Percentiles rank a stretch among this genome's conserved stretches.
These are phyloP conservation scores for Tapirus indicus DNA, from an alignment of 2,797 vertebrate species.

Conservation along the genomic window DNA sequence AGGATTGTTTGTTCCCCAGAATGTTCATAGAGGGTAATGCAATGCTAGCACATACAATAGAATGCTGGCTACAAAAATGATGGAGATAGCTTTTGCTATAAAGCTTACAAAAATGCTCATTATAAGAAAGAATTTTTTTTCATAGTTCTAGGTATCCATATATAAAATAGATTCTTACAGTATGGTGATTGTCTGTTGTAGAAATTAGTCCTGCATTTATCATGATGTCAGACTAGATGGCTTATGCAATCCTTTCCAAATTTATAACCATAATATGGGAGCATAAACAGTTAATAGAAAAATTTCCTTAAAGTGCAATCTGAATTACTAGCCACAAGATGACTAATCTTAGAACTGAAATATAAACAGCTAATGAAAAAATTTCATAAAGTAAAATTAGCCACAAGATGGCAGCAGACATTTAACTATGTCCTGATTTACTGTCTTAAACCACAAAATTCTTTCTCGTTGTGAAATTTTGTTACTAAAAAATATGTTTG, in stretches of 20 bases:
- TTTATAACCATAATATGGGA: constrained; percentile 5
- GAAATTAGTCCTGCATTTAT: constrained; percentile 10
- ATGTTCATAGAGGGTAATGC: neutral
- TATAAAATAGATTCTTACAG: constrained; percentile 15
- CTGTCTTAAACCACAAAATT: neutral
- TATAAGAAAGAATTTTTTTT: neutral
- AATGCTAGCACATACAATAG: neutral
- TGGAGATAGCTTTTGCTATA: neutral
- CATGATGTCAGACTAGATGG: neutral
- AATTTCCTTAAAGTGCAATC: neutral
- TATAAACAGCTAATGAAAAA: constrained; percentile 28
- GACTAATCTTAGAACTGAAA: constrained; percentile 27
- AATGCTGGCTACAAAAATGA: constrained; percentile 5
- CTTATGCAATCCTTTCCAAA: neutral
- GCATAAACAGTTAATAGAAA: neutral
- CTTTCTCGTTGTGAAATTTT: constrained; percentile 45
- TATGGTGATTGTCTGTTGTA: neutral
- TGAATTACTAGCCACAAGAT: constrained; percentile 21
- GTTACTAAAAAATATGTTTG: constrained; percentile 46
- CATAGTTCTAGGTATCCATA: neutral
- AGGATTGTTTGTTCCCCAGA: neutral
- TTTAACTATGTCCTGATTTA: constrained; percentile 62
- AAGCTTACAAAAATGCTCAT: constrained; percentile 14
- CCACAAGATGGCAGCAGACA: constrained; percentile 89
- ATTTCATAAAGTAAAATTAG: constrained; percentile 46